Evolutionary conservation across 2,113 vertebrate species (phyloP).

Genomic region (Gymnorhina tibicen): DNA sequence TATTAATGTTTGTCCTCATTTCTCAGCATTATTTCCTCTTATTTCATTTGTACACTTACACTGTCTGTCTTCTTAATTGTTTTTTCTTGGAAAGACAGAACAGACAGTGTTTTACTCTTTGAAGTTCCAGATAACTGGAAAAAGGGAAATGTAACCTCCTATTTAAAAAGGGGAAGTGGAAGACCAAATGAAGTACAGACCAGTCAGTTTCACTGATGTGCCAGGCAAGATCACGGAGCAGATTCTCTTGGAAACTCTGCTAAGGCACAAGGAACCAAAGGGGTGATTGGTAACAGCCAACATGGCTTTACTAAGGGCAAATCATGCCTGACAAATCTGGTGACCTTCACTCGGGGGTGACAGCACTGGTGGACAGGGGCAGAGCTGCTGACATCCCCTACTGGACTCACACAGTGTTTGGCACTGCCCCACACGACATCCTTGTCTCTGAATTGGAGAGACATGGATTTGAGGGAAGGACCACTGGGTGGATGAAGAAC

Average conservation of each 20-base stretch:
- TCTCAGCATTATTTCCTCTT: not conserved
- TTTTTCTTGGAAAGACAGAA: not conserved
- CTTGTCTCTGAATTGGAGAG: not conserved
- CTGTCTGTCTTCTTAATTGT: not conserved
- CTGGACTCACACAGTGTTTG: not conserved
- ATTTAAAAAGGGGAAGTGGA: not conserved
- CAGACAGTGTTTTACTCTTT: not conserved
- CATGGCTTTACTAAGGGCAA: not conserved
- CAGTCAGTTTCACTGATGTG: not conserved
- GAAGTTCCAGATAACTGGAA: not conserved
- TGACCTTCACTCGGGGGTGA: not conserved
- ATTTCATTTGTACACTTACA: not conserved
- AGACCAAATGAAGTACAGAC: not conserved
- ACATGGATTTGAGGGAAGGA: not conserved
- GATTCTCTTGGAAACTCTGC: not conserved
- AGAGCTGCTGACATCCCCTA: not conserved
- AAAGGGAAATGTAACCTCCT: not conserved
- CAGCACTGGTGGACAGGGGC: accelerated
- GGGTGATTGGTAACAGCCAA: not conserved
- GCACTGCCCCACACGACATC: not conserved
- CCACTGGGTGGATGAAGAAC: not conserved
- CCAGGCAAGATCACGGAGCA: not conserved
- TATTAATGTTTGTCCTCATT: not conserved
- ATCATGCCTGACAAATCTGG: not conserved
- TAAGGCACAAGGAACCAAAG: not conserved